phyloP scores from a whole-genome alignment of 2,113 vertebrate species.

The Arvicanthis niloticus region DNA sequence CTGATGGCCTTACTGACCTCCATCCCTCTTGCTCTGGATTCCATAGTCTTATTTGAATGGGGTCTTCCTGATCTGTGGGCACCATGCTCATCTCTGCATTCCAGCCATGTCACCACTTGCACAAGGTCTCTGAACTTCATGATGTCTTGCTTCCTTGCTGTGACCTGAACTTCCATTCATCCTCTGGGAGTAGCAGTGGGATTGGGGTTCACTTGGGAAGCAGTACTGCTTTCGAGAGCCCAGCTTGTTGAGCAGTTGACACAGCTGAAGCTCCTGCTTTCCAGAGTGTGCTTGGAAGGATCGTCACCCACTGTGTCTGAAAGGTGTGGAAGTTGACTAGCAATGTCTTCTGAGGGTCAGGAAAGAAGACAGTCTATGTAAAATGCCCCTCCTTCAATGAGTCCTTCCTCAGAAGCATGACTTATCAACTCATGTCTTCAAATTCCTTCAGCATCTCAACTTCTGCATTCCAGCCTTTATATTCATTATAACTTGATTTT shows the following conservation, averaged over 20 bases:
- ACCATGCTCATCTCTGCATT: background rate
- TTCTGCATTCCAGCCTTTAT: background rate
- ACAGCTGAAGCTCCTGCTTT: no score
- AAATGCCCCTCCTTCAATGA: background rate
- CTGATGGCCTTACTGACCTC: background rate
- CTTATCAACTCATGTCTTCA: background rate
- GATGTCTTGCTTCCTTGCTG: background rate
- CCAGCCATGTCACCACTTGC: accelerated
- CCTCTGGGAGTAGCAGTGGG: background rate
- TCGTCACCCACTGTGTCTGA: background rate
- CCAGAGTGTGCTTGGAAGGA: background rate
- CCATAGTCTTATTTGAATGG: background rate
- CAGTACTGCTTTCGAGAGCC: background rate
- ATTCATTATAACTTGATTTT: background rate
- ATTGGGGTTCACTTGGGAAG: background rate
- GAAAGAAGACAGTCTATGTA: background rate
- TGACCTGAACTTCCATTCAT: background rate
- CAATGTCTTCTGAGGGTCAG: background rate
- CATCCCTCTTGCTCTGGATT: background rate
- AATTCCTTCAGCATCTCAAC: background rate
- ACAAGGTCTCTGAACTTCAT: accelerated
- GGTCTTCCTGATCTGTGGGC: background rate
- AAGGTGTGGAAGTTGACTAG: background rate
- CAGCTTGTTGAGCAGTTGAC: no score
- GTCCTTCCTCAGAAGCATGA: background rate